Conservation (phyloP, 1,140 invertebrate species). For the Leptonema lineaticorne region DNA sequence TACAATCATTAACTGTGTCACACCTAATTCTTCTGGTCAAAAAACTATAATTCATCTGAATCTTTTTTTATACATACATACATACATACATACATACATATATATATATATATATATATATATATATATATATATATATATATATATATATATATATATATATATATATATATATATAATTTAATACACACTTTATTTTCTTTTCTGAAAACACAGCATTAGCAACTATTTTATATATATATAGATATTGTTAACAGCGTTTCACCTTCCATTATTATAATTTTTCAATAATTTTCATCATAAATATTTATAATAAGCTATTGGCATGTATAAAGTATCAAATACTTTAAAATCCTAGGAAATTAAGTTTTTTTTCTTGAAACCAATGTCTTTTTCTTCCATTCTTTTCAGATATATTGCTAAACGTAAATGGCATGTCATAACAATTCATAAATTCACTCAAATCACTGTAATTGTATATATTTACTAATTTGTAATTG, state of each 20-base stretch:
- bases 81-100: too few species aligned
- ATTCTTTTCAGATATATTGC: conserved; percentile 33
- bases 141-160: too few species aligned
- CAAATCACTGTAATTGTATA: conserved; percentile 22
- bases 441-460: conserved; percentile 28
- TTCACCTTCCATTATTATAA: conserved; percentile 3
- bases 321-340: conserved; percentile 35
- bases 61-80: too few species aligned
- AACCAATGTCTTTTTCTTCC: conserved; percentile 9
- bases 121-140: too few species aligned
- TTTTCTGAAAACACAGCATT: conserved; percentile 25
- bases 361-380: conserved; percentile 10
- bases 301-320: conserved; percentile 29
- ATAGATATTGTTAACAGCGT: conserved; percentile 3
- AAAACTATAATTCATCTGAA: background rate
- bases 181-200: conserved; percentile 7
- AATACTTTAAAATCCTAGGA: conserved; percentile 35
- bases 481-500: background rate
- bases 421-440: conserved; percentile 40
- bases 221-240: conserved; percentile 21
- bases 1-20: conserved; percentile 18
- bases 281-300: conserved; percentile 14
- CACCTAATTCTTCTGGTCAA: background rate
- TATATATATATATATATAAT: conserved; percentile 12
- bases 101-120: too few species aligned